phyloP scores from a whole-genome alignment of 2,888 invertebrate species.

The Lordiphosa fenestrarum region DNA sequence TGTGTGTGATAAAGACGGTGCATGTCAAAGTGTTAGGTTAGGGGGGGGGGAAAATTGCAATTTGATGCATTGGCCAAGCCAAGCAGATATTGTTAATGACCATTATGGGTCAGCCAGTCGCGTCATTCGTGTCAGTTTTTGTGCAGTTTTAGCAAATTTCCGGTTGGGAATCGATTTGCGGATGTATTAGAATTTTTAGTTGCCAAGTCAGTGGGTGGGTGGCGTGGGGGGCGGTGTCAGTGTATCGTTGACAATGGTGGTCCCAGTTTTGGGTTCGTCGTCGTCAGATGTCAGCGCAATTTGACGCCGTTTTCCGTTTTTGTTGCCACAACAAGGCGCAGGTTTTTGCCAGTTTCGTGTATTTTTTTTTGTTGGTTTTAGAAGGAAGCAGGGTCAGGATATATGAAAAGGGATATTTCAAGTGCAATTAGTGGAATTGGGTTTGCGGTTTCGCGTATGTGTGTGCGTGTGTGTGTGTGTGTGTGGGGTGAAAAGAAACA shows the following conservation, averaged over 20 bases:
- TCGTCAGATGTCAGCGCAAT: conserved; percentile 78
- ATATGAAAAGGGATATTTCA: conserved; percentile 70
- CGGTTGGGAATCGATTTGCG: conserved; percentile 62
- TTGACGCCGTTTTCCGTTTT: conserved; percentile 76
- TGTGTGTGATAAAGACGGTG: conserved; percentile 34
- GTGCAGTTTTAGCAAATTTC: conserved; percentile 11
- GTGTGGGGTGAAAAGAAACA: conserved; percentile 46
- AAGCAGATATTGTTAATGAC: conserved; percentile 44
- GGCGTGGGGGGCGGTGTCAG: conserved; percentile 11
- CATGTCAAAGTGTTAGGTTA: conserved; percentile 30
- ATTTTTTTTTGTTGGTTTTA: conserved; percentile 30
- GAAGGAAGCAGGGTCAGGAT: conserved; percentile 37
- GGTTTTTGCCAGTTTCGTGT: conserved; percentile 52
- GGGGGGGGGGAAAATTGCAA: conserved; percentile 41
- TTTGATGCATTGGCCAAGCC: conserved; percentile 34
- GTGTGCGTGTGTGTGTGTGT: conserved; percentile 18
- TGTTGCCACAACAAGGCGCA: conserved; percentile 25
- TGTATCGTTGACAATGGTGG: conserved; percentile 64
- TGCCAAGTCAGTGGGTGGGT: conserved; percentile 30
- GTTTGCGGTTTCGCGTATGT: conserved; percentile 46
- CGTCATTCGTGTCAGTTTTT: conserved; percentile 38
- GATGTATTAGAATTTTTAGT: conserved; percentile 39
- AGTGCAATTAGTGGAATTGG: conserved; percentile 77
- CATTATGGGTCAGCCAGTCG: conserved; percentile 34
- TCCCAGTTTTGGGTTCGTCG: conserved; percentile 34